Base-by-base conservation (phyloP, 2,888 invertebrate species). In the Drosophila seclusa region DNA sequence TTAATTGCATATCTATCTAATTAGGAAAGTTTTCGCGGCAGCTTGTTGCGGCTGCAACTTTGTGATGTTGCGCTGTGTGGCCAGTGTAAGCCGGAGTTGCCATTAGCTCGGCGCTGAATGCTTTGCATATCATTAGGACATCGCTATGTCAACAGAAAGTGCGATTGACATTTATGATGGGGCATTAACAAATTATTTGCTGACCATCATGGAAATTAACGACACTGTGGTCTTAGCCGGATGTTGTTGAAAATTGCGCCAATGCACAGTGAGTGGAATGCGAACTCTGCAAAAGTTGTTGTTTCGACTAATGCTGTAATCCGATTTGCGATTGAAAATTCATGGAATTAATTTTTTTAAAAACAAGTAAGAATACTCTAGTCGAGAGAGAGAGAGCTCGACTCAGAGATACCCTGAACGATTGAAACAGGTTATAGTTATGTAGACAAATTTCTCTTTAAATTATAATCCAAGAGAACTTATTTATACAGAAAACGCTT, bases 1-100 rank as follows among this genome's bases (percentile, higher is more conserved):
- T 86, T 92, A 92, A 90, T 91, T 91, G 90, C 92, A 87, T 82
- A 89, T 85, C 90, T 84, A 74, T 78, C 82, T 85, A 90, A 91
- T 92, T 92, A 91, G 82, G 75, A 83, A 89, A 90, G 78, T 87
- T 86, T 80, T 74, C 68, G 63, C 55, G 21, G 54, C 27, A 48
- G 10, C 57, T 61, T 40, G 36, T 27, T 57, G 27, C 16, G 21
- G 21, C 52, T 54, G 40, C 61, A 71, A 70, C 40, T 45, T 63
- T 57, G 21, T 38, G 42, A 31, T n/a, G 58, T 21, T 58, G 64
- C 50, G 29, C 27, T 11, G 4, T 50, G 24, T 42, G 63, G 21
- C 52, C 54, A 54, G 27, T 29, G 10, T 18, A 13, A 6, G 50
- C 36, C n/a, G 34, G 50, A 34, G 55, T 48, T 60, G 59, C 21